Percentiles rank a stretch among this genome's conserved stretches.
Evolutionary conservation across 2,113 vertebrate genomes (phyloP).

Genomic region (Cricetomys ansorgei): DNA sequence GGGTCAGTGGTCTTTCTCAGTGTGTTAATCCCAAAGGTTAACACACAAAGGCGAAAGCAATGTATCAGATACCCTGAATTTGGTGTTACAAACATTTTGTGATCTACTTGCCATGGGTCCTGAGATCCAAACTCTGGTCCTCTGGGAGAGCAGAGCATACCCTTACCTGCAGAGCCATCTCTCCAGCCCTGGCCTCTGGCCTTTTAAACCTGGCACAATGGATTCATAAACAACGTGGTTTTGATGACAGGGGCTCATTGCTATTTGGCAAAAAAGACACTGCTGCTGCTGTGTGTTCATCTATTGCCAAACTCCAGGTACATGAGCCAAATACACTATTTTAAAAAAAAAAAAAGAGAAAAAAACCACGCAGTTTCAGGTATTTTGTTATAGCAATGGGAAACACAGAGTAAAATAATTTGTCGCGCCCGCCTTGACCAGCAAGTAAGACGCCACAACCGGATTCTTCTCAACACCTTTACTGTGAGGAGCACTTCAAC

Average conservation of each 20-base stretch:
- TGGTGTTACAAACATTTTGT: not conserved
- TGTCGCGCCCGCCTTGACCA: no score
- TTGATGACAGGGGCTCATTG: not conserved
- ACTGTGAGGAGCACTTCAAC: no score
- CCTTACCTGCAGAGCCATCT: not conserved
- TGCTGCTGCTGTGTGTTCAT: not conserved
- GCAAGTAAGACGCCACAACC: no score
- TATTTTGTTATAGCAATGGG: not conserved
- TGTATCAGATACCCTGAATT: not conserved
- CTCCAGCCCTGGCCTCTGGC: not conserved
- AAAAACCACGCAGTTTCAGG: not conserved
- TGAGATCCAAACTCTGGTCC: not conserved
- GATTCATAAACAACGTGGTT: not conserved
- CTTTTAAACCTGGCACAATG: not conserved
- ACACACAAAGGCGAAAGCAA: no score
- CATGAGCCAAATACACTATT: not conserved
- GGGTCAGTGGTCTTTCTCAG: no score
- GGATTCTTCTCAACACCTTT: no score
- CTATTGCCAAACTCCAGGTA: not conserved
- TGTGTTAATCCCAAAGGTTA: no score
- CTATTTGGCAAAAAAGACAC: no score
- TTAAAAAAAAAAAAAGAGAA: not conserved
- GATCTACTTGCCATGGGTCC: not conserved
- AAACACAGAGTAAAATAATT: not conserved
- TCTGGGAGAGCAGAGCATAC: not conserved